A percentile compares a stretch with the other conserved stretches of the same genome.
Conservation (phyloP, 2,888 invertebrate species). For the Netelia inedita region DNA sequence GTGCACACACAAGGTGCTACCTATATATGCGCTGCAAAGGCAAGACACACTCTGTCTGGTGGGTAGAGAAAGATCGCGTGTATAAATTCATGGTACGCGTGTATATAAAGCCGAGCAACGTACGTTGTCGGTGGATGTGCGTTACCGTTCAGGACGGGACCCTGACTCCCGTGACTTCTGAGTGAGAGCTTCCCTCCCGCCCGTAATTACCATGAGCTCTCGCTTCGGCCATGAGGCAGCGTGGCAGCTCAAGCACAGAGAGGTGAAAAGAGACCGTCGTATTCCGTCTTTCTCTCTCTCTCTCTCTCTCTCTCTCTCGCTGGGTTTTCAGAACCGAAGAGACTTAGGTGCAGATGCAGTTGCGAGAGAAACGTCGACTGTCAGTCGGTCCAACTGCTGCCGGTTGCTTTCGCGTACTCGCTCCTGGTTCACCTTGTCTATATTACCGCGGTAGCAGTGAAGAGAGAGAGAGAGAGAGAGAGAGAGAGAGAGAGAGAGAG, state of each 20-base stretch:
- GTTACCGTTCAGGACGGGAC: conserved; percentile 62
- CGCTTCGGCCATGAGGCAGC: conserved; percentile 37
- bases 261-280: background rate
- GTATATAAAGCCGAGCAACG: conserved; percentile 11
- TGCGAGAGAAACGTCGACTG: conserved; percentile 32
- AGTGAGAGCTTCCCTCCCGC: conserved; percentile 66
- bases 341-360: conserved; percentile 68
- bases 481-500: conserved; percentile 5
- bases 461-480: conserved; percentile 34
- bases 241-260: background rate
- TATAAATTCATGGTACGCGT: background rate
- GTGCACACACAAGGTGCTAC: conserved; percentile 39
- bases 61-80: conserved; percentile 65
- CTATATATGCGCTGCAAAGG: conserved; percentile 50
- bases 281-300: background rate
- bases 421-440: conserved; percentile 58
- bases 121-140: conserved; percentile 56
- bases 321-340: conserved; percentile 69
- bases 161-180: conserved; percentile 65
- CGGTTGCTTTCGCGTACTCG: conserved; percentile 46
- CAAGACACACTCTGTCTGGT: conserved; percentile 65
- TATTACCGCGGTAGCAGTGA: conserved; percentile 36
- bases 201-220: conserved; percentile 61
- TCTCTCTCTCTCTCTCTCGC: conserved; percentile 10
- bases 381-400: conserved; percentile 47